Conservation (phyloP, 2,113 vertebrate genomes). For the Macroglossus sobrinus region DNA sequence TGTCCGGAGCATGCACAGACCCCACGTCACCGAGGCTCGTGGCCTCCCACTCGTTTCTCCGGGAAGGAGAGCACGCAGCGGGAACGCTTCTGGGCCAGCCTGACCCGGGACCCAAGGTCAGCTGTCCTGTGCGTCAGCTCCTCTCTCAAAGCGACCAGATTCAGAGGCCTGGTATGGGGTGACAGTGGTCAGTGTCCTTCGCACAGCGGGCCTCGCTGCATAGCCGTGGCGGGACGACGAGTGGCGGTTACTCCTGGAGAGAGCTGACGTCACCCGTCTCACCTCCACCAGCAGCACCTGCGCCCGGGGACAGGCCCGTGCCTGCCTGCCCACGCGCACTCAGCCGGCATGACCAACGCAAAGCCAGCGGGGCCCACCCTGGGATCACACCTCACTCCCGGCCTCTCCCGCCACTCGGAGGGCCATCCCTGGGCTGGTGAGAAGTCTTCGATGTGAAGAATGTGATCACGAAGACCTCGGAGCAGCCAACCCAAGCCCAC, state of each 20-base stretch:
- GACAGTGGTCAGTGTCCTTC: accelerated
- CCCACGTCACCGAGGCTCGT: accelerated
- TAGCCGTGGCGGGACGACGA: accelerated
- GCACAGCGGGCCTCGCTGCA: accelerated
- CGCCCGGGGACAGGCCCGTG: background rate
- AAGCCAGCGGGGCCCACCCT: accelerated
- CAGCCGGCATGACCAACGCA: background rate
- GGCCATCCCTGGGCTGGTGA: accelerated
- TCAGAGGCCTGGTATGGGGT: background rate
- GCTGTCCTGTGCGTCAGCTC: background rate
- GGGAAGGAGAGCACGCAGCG: background rate
- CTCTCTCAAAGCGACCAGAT: background rate
- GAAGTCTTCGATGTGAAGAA: no score
- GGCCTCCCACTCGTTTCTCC: accelerated
- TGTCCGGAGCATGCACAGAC: background rate
- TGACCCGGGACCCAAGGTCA: background rate
- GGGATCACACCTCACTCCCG: accelerated
- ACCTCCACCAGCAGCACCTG: background rate
- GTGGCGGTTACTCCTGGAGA: accelerated
- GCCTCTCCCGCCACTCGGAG: background rate
- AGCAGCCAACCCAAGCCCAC: background rate
- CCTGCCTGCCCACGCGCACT: accelerated
- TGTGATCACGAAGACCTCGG: background rate
- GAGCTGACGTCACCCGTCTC: accelerated
- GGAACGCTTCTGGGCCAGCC: no score